Conservation (phyloP, 2,113 vertebrate species). For the Canis aureus region DNA sequence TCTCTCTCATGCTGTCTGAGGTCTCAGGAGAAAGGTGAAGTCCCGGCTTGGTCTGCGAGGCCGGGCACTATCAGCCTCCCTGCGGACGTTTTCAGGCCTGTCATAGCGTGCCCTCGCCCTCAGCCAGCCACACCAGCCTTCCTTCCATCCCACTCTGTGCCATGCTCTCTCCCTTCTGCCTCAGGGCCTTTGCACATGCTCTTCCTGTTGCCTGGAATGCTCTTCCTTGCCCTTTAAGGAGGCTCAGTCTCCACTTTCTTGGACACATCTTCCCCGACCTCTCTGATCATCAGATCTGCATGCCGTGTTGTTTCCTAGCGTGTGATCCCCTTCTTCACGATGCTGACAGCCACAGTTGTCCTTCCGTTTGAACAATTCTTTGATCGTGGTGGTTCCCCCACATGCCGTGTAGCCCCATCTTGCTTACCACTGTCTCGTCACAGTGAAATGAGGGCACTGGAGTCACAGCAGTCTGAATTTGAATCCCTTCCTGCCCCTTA, state of each 20-base stretch:
- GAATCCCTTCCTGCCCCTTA: not conserved
- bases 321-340: not conserved
- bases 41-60: fast-evolving
- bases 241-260: not conserved
- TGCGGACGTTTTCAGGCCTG: not conserved
- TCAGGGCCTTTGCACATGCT: not conserved
- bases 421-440: not conserved
- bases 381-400: too few species aligned
- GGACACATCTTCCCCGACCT: not conserved
- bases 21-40: not conserved
- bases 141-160: not conserved
- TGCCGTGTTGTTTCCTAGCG: fast-evolving
- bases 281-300: not conserved
- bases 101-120: not conserved
- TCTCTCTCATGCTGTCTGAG: not conserved
- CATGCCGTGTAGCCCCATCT: fast-evolving
- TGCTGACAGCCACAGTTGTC: too few species aligned
- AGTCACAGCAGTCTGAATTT: not conserved
- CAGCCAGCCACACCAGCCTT: not conserved
- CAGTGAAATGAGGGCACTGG: fast-evolving
- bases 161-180: not conserved
- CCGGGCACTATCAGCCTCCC: fast-evolving
- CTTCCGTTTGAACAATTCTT: too few species aligned
- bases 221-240: not conserved
- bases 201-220: not conserved